These are phyloP conservation scores for Fratercula arctica DNA, from an alignment of 2,797 vertebrate species.

Conservation along the genomic window DNA sequence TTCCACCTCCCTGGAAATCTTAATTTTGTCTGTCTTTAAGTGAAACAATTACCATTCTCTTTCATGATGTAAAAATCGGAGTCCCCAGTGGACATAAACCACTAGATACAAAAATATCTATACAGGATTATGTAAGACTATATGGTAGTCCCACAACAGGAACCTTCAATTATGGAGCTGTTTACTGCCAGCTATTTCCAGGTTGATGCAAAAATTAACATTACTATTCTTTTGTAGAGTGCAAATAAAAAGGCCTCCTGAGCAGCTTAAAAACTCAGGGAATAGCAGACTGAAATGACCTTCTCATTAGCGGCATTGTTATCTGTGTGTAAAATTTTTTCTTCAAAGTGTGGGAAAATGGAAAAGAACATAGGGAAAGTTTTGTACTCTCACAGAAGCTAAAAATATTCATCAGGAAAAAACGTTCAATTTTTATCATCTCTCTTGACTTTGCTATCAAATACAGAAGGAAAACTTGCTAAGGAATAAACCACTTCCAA, in stretches of 20 bases:
- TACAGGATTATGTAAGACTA: constrained; percentile 4
- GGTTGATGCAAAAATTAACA: constrained; percentile 27
- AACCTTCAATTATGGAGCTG: constrained; percentile 10
- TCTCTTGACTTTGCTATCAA: not conserved
- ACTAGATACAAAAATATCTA: not conserved
- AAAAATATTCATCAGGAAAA: not conserved
- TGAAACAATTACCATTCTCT: not conserved
- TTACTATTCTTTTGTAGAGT: not conserved
- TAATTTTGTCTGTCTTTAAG: not conserved
- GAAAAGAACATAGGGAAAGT: not conserved
- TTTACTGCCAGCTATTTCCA: constrained; percentile 22
- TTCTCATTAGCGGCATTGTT: not conserved
- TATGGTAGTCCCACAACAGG: constrained; percentile 4
- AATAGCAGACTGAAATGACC: not conserved
- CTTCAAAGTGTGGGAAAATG: not conserved
- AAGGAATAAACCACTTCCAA: not conserved
- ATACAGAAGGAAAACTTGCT: not conserved
- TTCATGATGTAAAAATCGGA: not conserved
- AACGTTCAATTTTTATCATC: not conserved
- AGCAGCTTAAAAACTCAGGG: not conserved
- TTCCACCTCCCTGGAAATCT: not conserved
- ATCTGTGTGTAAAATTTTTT: not conserved
- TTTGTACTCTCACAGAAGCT: not conserved
- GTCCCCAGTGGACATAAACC: not conserved
- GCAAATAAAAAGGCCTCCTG: not conserved